These are phyloP conservation scores for Hecatera dysodea DNA, from an alignment of 2,888 invertebrate genomes.

Conservation along the genomic window DNA sequence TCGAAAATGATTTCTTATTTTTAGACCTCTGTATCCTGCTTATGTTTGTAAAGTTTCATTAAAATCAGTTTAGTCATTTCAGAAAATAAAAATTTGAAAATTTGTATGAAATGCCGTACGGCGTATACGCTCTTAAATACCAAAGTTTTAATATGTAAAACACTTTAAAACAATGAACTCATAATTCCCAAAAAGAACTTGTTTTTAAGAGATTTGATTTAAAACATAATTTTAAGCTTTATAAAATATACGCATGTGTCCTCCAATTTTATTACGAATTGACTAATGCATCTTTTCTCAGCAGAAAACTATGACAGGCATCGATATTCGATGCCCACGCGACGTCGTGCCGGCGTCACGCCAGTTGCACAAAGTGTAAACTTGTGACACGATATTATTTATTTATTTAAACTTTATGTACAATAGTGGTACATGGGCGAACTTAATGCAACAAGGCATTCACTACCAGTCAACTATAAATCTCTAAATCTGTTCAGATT, in stretches of 20 bases:
- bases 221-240: conserved; percentile 23
- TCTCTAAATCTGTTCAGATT: neutral
- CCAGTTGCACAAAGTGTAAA: neutral
- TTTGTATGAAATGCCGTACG: too few species aligned
- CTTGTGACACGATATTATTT: neutral
- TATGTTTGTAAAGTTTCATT: too few species aligned
- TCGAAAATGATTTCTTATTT: too few species aligned
- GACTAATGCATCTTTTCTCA: neutral
- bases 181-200: conserved; percentile 37
- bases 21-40: too few species aligned
- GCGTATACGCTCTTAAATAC: too few species aligned
- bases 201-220: conserved; percentile 38
- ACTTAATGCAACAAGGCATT: too few species aligned
- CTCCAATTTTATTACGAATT: neutral
- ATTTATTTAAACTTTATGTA: too few species aligned
- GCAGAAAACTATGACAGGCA: neutral
- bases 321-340: too few species aligned
- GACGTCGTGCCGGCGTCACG: neutral
- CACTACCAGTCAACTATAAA: too few species aligned
- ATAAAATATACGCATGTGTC: neutral
- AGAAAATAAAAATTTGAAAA: too few species aligned
- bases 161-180: conserved; percentile 32
- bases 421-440: too few species aligned
- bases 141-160: conserved; percentile 39
- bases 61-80: too few species aligned